A percentile compares a stretch with the other conserved stretches of the same genome.
Evolutionary conservation across 2,888 invertebrate genomes (phyloP).

Genomic region (Amiota mariae): DNA sequence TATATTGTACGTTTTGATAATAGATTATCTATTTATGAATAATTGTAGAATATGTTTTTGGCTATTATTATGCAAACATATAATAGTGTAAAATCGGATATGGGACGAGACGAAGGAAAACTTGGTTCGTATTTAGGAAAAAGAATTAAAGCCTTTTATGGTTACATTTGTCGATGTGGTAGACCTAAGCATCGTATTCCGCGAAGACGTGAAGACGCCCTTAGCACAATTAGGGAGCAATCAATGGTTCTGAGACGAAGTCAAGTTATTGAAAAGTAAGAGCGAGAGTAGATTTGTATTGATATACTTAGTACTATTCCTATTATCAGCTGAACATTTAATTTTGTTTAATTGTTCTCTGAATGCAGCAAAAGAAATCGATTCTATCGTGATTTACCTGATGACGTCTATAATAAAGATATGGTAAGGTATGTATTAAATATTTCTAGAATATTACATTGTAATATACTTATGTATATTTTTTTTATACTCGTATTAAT

Average conservation of each 20-base stretch:
- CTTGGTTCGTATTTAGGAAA: neutral
- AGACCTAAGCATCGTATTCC: neutral
- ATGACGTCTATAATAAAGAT: neutral
- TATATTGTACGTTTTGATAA: neutral
- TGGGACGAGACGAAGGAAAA: neutral
- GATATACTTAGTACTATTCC: too few species aligned
- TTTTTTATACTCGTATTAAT: too few species aligned
- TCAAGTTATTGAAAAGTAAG: slow-evolving; percentile 1
- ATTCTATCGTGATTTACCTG: neutral
- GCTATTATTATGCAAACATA: slow-evolving; percentile 46
- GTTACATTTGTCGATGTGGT: slow-evolving; percentile 2
- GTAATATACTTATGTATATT: too few species aligned
- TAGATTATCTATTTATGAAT: neutral
- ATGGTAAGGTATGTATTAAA: neutral
- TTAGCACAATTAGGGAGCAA: neutral
- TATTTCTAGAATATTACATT: too few species aligned
- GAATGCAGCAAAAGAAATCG: slow-evolving; percentile 1
- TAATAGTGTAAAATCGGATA: slow-evolving; percentile 29
- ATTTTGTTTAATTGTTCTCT: too few species aligned
- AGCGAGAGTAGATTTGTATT: neutral
- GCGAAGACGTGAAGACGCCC: neutral
- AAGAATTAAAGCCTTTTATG: neutral
- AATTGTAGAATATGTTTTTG: slow-evolving; percentile 39
- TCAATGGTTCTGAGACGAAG: neutral
- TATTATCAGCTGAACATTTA: too few species aligned